Conservation (phyloP, 2,888 invertebrate species). For the Scrobipalpa costella region DNA sequence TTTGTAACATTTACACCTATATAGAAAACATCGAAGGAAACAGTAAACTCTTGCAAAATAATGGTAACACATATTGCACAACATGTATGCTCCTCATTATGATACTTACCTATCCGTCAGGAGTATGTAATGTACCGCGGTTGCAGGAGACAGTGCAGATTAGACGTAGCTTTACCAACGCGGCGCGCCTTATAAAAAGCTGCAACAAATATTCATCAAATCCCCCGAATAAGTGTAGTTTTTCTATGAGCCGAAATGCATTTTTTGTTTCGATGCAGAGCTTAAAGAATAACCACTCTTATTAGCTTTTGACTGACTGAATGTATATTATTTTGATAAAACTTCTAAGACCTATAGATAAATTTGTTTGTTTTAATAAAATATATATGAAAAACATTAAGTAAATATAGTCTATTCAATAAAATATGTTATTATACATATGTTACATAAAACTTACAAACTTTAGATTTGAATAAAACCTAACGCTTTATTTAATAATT, state of each 20-base stretch:
- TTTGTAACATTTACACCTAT: not conserved
- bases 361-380: too few relatives aligned
- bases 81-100: not conserved
- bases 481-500: not conserved
- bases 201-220: constrained; percentile 80
- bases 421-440: too few relatives aligned
- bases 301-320: constrained; percentile 36
- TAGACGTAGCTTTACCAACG: constrained; percentile 23
- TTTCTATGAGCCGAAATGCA: constrained; percentile 51
- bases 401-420: too few relatives aligned
- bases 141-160: constrained; percentile 23
- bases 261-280: constrained; percentile 23
- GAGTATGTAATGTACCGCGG: constrained; percentile 29
- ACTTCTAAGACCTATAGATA: too few relatives aligned
- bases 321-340: not conserved
- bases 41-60: constrained; percentile 9
- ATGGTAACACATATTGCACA: constrained; percentile 2
- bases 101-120: constrained; percentile 60
- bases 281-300: constrained; percentile 55
- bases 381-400: too few relatives aligned
- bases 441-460: too few relatives aligned
- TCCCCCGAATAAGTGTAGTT: constrained; percentile 70
- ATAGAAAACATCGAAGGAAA: not conserved
- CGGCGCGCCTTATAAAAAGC: constrained; percentile 70
- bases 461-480: too few relatives aligned